phyloP scores from a whole-genome alignment of 2,888 invertebrate genomes.

The Cataglyphis cursor region DNA sequence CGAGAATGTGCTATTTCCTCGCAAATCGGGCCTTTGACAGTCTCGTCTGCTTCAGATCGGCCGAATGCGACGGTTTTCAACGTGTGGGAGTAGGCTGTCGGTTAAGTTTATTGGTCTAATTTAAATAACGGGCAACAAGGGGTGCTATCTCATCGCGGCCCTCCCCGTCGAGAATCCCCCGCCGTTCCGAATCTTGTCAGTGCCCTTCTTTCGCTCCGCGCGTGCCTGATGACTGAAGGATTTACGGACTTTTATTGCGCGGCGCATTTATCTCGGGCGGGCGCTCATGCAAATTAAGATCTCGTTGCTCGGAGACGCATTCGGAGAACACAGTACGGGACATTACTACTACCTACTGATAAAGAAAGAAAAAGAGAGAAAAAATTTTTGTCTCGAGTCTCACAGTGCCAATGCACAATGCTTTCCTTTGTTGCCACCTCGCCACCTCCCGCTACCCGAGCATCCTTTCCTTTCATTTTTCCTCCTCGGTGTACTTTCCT shows the following conservation, averaged over 20 bases:
- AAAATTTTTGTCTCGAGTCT: slow-evolving; percentile 78
- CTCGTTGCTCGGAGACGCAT: slow-evolving; percentile 68
- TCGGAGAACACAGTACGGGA: slow-evolving; percentile 58
- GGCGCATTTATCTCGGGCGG: slow-evolving; percentile 77
- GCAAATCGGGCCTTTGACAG: slow-evolving; percentile 63
- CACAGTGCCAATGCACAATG: slow-evolving; percentile 69
- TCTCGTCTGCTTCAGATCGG: slow-evolving; percentile 48
- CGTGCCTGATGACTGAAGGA: slow-evolving; percentile 82
- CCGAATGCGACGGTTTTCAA: slow-evolving; percentile 20
- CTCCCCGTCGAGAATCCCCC: slow-evolving; percentile 49
- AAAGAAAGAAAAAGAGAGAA: slow-evolving; percentile 55
- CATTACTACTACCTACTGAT: slow-evolving; percentile 6
- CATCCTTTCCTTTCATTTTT: slow-evolving; percentile 10
- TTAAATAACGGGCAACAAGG: slow-evolving; percentile 83
- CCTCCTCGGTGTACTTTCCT: slow-evolving; percentile 26
- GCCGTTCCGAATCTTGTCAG: slow-evolving; percentile 64
- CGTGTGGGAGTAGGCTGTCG: slow-evolving; percentile 61
- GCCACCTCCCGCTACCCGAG: not conserved
- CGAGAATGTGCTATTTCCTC: slow-evolving; percentile 53
- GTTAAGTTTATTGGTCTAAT: slow-evolving; percentile 84
- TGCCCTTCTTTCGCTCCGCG: slow-evolving; percentile 41
- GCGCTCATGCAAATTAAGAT: slow-evolving; percentile 81
- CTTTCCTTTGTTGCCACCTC: slow-evolving; percentile 72
- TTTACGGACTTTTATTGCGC: slow-evolving; percentile 83
- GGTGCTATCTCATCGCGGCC: slow-evolving; percentile 75